Evolutionary conservation across 1,140 invertebrate species (phyloP).

Genomic region (Onthophagus taurus): DNA sequence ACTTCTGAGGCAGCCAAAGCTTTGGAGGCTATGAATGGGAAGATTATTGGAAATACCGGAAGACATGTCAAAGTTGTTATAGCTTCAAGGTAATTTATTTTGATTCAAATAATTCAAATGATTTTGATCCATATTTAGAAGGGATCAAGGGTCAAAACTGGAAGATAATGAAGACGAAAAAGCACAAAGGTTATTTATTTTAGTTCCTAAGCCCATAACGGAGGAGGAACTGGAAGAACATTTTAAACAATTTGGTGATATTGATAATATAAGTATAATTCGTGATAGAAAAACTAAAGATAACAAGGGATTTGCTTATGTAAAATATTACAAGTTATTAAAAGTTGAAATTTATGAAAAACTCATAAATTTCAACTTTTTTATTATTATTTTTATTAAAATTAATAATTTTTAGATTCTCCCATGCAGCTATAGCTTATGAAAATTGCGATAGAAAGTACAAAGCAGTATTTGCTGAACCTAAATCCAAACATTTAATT

Average conservation of each 20-base stretch:
- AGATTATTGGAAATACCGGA: constrained; percentile 58
- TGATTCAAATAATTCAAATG: constrained; percentile 1
- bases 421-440: constrained; percentile 78
- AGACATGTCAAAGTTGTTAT: constrained; percentile 85
- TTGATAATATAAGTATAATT: constrained; percentile 75
- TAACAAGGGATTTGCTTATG: constrained; percentile 87
- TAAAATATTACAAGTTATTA: constrained; percentile 69
- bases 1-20: constrained; percentile 77
- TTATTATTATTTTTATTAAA: too few relatives aligned
- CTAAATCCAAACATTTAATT: constrained; percentile 29
- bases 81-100: constrained; percentile 56
- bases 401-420: too few relatives aligned
- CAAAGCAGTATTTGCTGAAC: constrained; percentile 85
- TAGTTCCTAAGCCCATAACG: constrained; percentile 70
- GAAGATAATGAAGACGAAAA: constrained; percentile 79
- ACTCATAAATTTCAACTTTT: too few relatives aligned
- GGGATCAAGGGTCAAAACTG: constrained; percentile 68
- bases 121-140: constrained; percentile 44
- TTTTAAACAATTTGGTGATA: constrained; percentile 74
- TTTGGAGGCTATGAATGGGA: constrained; percentile 79
- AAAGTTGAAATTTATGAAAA: too few relatives aligned
- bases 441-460: constrained; percentile 82
- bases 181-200: constrained; percentile 78
- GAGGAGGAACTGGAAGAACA: constrained; percentile 72
- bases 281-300: constrained; percentile 71